Base-by-base conservation (phyloP, 2,888 invertebrate genomes). In the Caradrina kadenii region DNA sequence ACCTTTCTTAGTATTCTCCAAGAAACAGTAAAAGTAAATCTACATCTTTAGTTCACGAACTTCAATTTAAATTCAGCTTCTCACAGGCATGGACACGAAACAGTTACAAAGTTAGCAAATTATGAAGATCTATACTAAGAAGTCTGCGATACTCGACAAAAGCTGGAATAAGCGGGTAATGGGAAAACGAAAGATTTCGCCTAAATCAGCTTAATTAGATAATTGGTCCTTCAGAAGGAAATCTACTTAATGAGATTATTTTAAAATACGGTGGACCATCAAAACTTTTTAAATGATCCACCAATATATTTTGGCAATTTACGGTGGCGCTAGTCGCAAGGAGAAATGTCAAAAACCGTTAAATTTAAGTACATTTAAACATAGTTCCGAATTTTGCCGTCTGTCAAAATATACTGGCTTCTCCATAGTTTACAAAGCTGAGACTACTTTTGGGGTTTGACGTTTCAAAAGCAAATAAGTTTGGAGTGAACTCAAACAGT, bases 381-480 rank as follows among this genome's bases (percentile, higher is more conserved):
- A 17, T 50, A 73, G 66, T 66, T 67, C 54, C 67, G 1, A 31
- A 13, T 61, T 69, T 62, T 4, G 19, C 19, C 58, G 52, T 53
- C 62, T 53, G 15, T 13, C 31, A 39, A 52, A 50, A 53, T 35
- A 35, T 35, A 39, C 39, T 73, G 50, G 55, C 7, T 11, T 22
- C 39, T 50, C 26, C 15, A n/a, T 62, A 49, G 66, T 64, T 63
- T 22, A 60, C 22, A 60, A 76, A 66, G 67, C 58, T 39, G 10
- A n/a, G 21, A 75, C 56, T 66, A 69, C 63, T 72, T 82, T 76
- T 64, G 68, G 61, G 55, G 56, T 68, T 71, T 65, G 48, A 53
- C 58, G 35, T 65, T 73, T 72, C 66, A 68, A 76, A 78, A 73
- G 65, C 63, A 75, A 82, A 81, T 73, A 79, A 79, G 79, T 83